A percentile compares a stretch with the other conserved stretches of the same genome.
Evolutionary conservation across 2,113 vertebrate genomes (phyloP).

Genomic region (Charina bottae): DNA sequence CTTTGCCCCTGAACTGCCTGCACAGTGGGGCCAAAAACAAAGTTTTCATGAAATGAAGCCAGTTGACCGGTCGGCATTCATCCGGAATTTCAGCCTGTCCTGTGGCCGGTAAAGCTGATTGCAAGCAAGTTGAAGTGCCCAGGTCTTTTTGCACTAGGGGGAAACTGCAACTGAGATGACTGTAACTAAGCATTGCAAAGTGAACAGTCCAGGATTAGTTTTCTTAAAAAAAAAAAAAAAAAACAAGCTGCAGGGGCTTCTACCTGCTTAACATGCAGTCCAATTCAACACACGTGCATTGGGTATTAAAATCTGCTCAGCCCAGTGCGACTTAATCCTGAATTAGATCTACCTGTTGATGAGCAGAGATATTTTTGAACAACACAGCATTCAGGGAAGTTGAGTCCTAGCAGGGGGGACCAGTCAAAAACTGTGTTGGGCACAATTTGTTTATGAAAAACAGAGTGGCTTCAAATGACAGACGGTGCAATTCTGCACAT

Average conservation of each 20-base stretch:
- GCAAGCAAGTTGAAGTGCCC: background rate
- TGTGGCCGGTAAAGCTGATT: background rate
- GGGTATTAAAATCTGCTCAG: no score
- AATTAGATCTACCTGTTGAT: background rate
- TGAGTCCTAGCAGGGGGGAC: background rate
- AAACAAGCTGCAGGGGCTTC: no score
- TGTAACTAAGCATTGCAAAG: background rate
- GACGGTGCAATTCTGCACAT: background rate
- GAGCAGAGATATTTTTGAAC: background rate
- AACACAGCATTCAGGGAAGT: background rate
- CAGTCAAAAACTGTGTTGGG: background rate
- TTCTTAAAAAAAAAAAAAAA: no score
- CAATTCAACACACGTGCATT: background rate
- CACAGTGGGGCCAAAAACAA: background rate
- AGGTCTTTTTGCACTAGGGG: background rate
- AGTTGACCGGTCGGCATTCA: background rate
- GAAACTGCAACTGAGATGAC: background rate
- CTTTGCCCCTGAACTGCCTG: background rate
- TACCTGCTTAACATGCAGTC: background rate
- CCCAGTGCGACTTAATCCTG: background rate
- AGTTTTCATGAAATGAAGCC: background rate
- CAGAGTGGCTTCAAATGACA: background rate
- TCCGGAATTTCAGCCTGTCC: conserved; percentile 8
- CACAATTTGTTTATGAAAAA: background rate
- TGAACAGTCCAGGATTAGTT: no score